Evolutionary conservation across 2,888 invertebrate genomes (phyloP).

Genomic region (Anticlea derivata): DNA sequence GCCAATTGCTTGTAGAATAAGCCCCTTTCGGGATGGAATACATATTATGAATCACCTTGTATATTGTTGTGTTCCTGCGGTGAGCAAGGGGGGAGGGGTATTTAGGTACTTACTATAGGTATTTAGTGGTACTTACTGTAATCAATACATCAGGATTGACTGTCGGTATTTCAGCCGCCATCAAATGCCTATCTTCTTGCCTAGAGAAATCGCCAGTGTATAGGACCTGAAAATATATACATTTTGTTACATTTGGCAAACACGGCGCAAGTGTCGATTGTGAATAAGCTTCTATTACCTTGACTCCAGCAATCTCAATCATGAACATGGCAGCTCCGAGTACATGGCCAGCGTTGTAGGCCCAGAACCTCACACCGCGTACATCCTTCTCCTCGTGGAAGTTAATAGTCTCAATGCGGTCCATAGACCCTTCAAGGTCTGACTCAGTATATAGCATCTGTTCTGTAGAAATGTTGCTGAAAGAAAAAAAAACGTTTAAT

Average conservation of each 20-base stretch:
- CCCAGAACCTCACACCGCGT: conserved; percentile 98
- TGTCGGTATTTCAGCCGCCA: conserved; percentile 99
- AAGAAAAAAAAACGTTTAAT: conserved; percentile 23
- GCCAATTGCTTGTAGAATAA: no score
- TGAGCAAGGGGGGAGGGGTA: no score
- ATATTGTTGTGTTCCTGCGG: no score
- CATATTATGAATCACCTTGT: no score
- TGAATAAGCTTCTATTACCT: conserved; percentile 68
- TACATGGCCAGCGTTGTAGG: conserved; percentile 99
- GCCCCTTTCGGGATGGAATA: no score
- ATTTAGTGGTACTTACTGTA: conserved; percentile 83
- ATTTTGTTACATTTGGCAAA: no score
- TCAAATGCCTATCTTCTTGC: conserved; percentile 99
- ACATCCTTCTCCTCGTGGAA: conserved; percentile 99
- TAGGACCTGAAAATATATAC: conserved; percentile 82
- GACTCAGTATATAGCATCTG: conserved; percentile 99
- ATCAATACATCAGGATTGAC: conserved; percentile 98
- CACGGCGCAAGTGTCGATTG: no score
- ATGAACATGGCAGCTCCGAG: conserved; percentile 99
- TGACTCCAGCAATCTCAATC: conserved; percentile 99
- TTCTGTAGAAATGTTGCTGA: conserved; percentile 97
- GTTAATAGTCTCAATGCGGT: conserved; percentile 98
- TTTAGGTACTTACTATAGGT: no score
- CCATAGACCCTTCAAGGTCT: conserved; percentile 98
- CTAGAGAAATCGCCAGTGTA: conserved; percentile 99